These are phyloP conservation scores for Octopus sinensis DNA, from an alignment of 1,140 invertebrate species.

Conservation along the genomic window DNA sequence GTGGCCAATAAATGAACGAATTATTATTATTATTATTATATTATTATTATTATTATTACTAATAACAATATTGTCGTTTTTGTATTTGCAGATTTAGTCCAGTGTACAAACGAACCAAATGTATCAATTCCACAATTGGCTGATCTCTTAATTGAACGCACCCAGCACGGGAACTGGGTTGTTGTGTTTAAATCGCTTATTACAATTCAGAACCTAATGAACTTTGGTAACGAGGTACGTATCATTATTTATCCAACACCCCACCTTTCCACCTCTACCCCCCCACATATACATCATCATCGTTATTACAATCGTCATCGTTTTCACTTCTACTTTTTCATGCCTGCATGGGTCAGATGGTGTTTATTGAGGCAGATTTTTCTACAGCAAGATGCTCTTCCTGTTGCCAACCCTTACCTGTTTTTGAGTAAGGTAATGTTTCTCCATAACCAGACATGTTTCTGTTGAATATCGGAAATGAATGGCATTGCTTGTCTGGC, in stretches of 20 bases:
- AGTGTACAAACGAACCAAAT: conserved; percentile 99
- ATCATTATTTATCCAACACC: not conserved
- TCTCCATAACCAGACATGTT: no score
- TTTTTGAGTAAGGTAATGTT: no score
- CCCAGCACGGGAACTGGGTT: conserved; percentile 96
- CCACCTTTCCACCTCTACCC: not conserved
- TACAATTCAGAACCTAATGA: conserved; percentile 98
- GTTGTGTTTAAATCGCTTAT: conserved; percentile 98
- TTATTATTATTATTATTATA: no score
- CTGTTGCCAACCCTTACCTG: no score
- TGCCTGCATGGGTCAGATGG: no score
- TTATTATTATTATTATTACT: not conserved
- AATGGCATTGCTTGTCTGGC: no score
- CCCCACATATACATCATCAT: not conserved
- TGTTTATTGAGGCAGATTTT: no score
- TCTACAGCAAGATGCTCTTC: no score
- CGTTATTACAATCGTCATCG: not conserved
- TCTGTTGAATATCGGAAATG: no score
- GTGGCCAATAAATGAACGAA: no score
- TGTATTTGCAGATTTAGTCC: conserved; percentile 84
- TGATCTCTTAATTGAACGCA: conserved; percentile 94
- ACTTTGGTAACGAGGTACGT: conserved; percentile 97
- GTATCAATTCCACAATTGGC: conserved; percentile 98
- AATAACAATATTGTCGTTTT: not conserved
- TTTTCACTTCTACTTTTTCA: conserved; percentile 9